Evolutionary conservation across 2,888 invertebrate genomes (phyloP).

Genomic region (Nomada lathburiana): DNA sequence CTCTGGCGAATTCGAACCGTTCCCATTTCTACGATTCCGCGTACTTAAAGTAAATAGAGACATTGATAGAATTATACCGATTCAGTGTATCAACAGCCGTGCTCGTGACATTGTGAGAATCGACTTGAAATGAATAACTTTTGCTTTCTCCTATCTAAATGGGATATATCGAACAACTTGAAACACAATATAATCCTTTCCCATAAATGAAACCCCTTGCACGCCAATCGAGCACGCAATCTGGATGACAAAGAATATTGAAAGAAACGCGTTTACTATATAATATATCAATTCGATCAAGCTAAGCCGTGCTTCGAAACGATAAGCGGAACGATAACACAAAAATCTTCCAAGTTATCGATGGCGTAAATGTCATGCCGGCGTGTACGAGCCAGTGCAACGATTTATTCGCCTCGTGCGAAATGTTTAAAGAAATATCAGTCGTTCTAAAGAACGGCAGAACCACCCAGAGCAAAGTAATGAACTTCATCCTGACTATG

Average conservation of each 20-base stretch:
- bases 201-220: neutral
- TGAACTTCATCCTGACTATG: conserved; percentile 60
- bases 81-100: neutral
- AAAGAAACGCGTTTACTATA: too few relatives aligned
- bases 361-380: neutral
- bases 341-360: neutral
- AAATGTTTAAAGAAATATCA: neutral
- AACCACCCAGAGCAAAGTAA: conserved; percentile 36
- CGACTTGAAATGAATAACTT: neutral
- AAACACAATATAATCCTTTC: neutral
- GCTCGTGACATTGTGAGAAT: neutral
- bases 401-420: neutral
- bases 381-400: neutral
- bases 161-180: neutral
- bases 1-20: too few relatives aligned
- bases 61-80: neutral
- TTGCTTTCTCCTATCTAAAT: neutral
- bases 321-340: neutral
- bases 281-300: too few relatives aligned
- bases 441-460: conserved; percentile 20
- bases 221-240: too few relatives aligned
- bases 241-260: too few relatives aligned
- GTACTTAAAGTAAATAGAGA: conserved; percentile 15
- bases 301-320: neutral
- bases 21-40: neutral